These are phyloP conservation scores for Eucera pruinosa DNA, from an alignment of 2,888 invertebrate species.

Conservation along the genomic window DNA sequence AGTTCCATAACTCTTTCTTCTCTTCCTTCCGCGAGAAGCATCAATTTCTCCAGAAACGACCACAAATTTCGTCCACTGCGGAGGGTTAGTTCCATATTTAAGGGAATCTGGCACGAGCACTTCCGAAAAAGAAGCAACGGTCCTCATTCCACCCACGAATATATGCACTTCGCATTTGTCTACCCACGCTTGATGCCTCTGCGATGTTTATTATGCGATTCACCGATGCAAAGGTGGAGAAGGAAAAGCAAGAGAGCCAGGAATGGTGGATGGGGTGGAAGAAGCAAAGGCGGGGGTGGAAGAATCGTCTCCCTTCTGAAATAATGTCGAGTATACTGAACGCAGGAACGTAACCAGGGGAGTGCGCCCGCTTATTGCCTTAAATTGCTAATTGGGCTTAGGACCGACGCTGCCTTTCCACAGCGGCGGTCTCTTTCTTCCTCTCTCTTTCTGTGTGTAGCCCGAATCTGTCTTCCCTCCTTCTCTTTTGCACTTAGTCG, in stretches of 20 bases:
- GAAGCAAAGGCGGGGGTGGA: constrained; percentile 18
- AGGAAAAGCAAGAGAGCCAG: constrained; percentile 37
- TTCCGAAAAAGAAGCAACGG: constrained; percentile 53
- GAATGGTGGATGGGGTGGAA: constrained; percentile 2
- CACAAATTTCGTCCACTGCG: constrained; percentile 35
- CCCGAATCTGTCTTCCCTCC: constrained; percentile 1
- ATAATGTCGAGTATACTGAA: constrained; percentile 70
- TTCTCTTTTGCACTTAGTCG: constrained; percentile 9
- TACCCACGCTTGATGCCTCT: constrained; percentile 58
- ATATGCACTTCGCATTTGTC: constrained; percentile 68
- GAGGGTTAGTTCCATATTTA: constrained; percentile 50
- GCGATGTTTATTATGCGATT: constrained; percentile 69
- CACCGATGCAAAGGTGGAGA: constrained; percentile 57
- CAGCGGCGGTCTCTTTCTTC: constrained; percentile 51
- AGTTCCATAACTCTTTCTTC: background rate
- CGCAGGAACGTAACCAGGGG: constrained; percentile 65
- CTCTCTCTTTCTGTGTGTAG: constrained; percentile 4
- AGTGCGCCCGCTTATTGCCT: constrained; percentile 78
- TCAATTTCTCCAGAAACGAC: constrained; percentile 34
- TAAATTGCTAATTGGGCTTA: constrained; percentile 82
- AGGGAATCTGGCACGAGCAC: constrained; percentile 41
- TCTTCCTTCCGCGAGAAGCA: constrained; percentile 4
- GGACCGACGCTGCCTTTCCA: constrained; percentile 72
- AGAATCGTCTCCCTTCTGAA: constrained; percentile 64
- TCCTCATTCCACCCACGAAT: constrained; percentile 47